Percentiles rank a stretch among this genome's conserved stretches.
Evolutionary conservation across 2,888 invertebrate species (phyloP).

Genomic region (Spisula subtruncata): DNA sequence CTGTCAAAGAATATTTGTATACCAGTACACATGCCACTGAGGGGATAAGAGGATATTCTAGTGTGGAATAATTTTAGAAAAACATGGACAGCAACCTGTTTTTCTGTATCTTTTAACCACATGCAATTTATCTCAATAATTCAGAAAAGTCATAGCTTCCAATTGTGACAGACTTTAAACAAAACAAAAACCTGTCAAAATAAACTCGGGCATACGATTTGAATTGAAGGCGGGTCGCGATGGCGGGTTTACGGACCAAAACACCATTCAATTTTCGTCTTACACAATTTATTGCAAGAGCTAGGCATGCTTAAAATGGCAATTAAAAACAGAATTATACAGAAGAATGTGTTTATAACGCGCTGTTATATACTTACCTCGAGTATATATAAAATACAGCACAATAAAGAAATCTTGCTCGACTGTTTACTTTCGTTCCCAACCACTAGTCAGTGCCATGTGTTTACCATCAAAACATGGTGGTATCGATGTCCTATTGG

Average conservation of each 20-base stretch:
- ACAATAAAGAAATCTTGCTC: slow-evolving; percentile 29
- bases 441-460: slow-evolving; percentile 57
- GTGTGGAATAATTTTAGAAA: too few relatives aligned
- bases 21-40: too few relatives aligned
- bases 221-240: slow-evolving; percentile 11
- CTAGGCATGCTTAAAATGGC: not conserved
- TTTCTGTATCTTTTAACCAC: too few relatives aligned
- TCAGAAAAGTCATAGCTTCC: too few relatives aligned
- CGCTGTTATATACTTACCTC: not conserved
- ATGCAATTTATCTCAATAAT: too few relatives aligned
- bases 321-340: not conserved
- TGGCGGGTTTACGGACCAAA: not conserved
- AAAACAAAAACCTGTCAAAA: not conserved
- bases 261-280: not conserved
- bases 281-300: not conserved
- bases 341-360: too few relatives aligned
- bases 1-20: too few relatives aligned
- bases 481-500: slow-evolving; percentile 16
- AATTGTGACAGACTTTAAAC: too few relatives aligned
- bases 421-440: slow-evolving; percentile 67
- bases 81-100: too few relatives aligned
- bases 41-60: too few relatives aligned
- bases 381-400: slow-evolving; percentile 29
- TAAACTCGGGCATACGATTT: not conserved
- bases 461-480: slow-evolving; percentile 41